Evolutionary conservation across 1,140 invertebrate species (phyloP).

Genomic region (Berghia stephanieae): DNA sequence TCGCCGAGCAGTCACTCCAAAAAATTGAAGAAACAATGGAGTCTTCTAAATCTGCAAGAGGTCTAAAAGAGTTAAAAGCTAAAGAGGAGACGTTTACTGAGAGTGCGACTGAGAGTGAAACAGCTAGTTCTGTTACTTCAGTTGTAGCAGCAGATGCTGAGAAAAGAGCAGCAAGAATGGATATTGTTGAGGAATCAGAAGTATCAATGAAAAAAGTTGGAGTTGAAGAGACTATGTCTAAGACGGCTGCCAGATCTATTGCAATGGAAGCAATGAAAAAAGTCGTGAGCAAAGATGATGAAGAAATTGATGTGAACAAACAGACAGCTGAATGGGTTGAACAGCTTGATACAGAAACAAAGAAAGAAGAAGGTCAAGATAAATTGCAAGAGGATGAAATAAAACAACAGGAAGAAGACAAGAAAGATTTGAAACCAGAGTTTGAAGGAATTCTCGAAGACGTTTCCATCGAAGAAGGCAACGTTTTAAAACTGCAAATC

Average conservation of each 20-base stretch:
- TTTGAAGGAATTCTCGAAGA: not conserved
- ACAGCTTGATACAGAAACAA: not conserved
- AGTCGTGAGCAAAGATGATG: not conserved
- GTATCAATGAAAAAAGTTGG: conserved; percentile 3
- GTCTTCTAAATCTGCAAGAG: too few species aligned
- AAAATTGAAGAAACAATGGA: too few species aligned
- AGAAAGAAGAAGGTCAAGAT: not conserved
- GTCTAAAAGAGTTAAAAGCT: conserved; percentile 14
- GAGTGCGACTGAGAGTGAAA: conserved; percentile 14
- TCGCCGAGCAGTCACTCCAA: too few species aligned
- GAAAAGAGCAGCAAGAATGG: conserved; percentile 4
- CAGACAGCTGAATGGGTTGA: conserved; percentile 12
- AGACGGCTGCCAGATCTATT: not conserved
- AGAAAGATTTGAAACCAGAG: conserved; percentile 1
- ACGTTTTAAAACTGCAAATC: too few species aligned
- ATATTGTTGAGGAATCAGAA: not conserved
- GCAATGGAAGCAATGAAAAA: not conserved
- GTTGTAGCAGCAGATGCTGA: conserved; percentile 14
- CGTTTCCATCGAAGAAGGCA: not conserved
- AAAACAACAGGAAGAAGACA: conserved; percentile 1
- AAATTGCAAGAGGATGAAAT: not conserved
- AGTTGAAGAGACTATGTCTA: not conserved
- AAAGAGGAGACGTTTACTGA: not conserved
- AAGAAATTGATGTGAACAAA: conserved; percentile 14
- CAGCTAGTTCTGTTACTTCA: not conserved